Evolutionary conservation across 2,888 invertebrate genomes (phyloP).

Genomic region (Aproaerema taeniolella): DNA sequence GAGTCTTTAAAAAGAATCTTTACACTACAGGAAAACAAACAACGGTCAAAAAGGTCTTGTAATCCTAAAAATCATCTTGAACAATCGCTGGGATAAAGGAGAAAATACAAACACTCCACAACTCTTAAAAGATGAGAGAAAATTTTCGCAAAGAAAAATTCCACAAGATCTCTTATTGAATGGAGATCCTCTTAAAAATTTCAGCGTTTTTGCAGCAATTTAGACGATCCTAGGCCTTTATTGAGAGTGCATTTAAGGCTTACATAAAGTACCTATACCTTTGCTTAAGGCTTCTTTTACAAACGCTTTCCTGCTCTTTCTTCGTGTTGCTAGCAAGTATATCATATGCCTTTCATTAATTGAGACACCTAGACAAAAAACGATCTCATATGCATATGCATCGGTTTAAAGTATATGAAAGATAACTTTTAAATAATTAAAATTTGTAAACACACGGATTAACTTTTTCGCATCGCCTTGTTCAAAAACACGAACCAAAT

Average conservation of each 20-base stretch:
- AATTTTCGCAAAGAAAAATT: conserved; percentile 18
- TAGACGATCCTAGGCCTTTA: neutral
- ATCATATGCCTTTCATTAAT: too few species aligned
- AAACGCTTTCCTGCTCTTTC: too few species aligned
- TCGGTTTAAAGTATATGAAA: too few species aligned
- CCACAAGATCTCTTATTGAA: conserved; percentile 21
- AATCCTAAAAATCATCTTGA: conserved; percentile 15
- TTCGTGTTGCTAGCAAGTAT: too few species aligned
- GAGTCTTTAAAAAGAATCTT: conserved; percentile 1
- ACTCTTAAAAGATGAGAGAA: conserved; percentile 13
- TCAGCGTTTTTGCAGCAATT: conserved; percentile 11
- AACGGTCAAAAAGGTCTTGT: conserved; percentile 10
- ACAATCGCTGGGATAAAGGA: conserved; percentile 13
- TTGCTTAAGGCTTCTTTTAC: too few species aligned
- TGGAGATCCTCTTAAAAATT: conserved; percentile 19
- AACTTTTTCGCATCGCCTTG: too few species aligned
- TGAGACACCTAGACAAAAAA: too few species aligned
- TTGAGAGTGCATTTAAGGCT: neutral
- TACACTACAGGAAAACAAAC: conserved; percentile 9
- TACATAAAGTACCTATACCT: too few species aligned
- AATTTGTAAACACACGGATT: too few species aligned
- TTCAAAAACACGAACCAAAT: too few species aligned
- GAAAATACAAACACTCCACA: conserved; percentile 16
- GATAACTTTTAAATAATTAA: too few species aligned
- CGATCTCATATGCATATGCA: too few species aligned